These are phyloP conservation scores for Copidosoma aretas DNA, from an alignment of 2,888 invertebrate species.

Conservation along the genomic window DNA sequence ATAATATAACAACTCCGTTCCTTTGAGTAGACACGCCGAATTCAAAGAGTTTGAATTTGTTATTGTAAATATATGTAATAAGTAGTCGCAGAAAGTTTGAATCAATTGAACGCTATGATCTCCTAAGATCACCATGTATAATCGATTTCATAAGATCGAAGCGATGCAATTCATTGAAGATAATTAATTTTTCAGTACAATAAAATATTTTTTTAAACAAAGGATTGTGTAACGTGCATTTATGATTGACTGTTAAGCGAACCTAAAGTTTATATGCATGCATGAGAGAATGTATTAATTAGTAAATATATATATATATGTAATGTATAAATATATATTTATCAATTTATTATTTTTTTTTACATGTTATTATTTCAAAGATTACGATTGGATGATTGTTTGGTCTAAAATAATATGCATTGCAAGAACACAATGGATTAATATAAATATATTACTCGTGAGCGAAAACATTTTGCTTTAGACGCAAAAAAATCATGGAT, in stretches of 20 bases:
- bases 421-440: background rate
- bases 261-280: background rate
- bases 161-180: background rate
- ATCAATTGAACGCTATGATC: background rate
- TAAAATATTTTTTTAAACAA: conserved; percentile 31
- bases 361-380: too few relatives aligned
- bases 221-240: conserved; percentile 23
- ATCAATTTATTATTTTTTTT: conserved; percentile 1
- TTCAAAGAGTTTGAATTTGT: conserved; percentile 32
- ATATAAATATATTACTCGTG: background rate
- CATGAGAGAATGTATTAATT: background rate
- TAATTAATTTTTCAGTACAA: conserved; percentile 22
- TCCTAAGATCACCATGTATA: background rate
- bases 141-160: background rate
- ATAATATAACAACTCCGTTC: conserved; percentile 18
- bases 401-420: conserved; percentile 16
- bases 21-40: conserved; percentile 32
- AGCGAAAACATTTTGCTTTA: too few relatives aligned
- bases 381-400: conserved; percentile 27
- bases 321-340: background rate
- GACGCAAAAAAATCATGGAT: background rate
- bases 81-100: background rate
- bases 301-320: too few relatives aligned
- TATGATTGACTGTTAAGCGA: conserved; percentile 21
- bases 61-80: conserved; percentile 33